Evolutionary conservation across 1,140 invertebrate genomes (phyloP), one percentile per base, ranked within the genome.

Genomic region (Bombyx mandarina): DNA sequence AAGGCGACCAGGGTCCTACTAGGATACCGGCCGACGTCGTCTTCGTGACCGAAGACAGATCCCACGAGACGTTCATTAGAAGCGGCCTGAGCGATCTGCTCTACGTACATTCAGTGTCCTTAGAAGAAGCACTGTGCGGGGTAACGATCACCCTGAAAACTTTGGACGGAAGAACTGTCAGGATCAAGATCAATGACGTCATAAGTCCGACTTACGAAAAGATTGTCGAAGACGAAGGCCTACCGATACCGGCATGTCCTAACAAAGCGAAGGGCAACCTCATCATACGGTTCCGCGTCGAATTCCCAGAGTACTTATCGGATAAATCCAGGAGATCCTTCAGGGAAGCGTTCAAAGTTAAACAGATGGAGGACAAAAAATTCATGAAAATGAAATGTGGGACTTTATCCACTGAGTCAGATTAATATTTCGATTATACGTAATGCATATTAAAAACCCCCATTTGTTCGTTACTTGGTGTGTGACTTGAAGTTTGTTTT

Each of bases 11-110:
- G 71, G 92, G 91, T 9, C 92, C 93, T 0, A 93, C 91, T 43
- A 93, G 91, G 68, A 93, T 95, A 68, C 93, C 95, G 88, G 92
- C 93, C 42, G 96, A 98, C 79, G 92, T 98, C 45, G 91, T 97
- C 54, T 97, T 98, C 76, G 91, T 95, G 48, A 94, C 92, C 5
- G 92, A 94, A 78, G 95, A 97, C 73, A 92, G 92, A 66, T 92
- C 93, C 5, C 95, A 98, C 83, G 90, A 93, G 8, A 86, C 86
- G 4, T 98, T 95, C 74, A 86, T 89, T 49, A 89, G 97, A 65
- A 92, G 93, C 51, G 93, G 92, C 1, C 84, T 91, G 1, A 86
- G 82, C 70, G 92, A 98, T 86, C 88, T 96, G 18, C 73, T 92
- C 12, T 92, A 91, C 74, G 85, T 82, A 2, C 80, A 88, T 49